Conservation (phyloP, 2,113 vertebrate species). For the Otolemur garnettii region DNA sequence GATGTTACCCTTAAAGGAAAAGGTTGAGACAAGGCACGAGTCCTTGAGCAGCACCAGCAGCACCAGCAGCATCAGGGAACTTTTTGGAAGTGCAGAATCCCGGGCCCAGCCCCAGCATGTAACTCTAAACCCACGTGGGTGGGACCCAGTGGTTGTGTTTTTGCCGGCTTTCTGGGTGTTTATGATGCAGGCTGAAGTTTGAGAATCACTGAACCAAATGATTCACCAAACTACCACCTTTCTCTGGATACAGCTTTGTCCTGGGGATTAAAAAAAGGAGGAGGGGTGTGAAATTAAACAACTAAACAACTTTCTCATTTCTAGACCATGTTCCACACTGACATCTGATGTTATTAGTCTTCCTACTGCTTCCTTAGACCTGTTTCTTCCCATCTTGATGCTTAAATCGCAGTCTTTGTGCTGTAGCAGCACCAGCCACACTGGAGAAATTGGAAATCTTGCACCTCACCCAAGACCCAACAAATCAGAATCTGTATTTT, state of each 20-base stretch:
- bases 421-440: background rate
- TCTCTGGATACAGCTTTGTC: background rate
- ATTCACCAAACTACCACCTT: background rate
- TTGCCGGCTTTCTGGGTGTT: background rate
- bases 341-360: rapidly evolving
- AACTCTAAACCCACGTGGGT: background rate
- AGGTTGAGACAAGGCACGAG: background rate
- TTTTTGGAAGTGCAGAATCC: background rate
- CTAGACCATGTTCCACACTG: background rate
- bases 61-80: background rate
- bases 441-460: background rate
- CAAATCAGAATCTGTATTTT: background rate
- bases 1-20: background rate
- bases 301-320: background rate
- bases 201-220: background rate
- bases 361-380: background rate
- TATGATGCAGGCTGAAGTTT: background rate
- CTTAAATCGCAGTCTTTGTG: background rate
- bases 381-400: background rate
- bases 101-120: background rate
- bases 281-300: rapidly evolving
- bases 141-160: background rate
- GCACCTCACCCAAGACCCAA: rapidly evolving
- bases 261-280: background rate
- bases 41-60: background rate